Base-by-base conservation (phyloP, 2,888 invertebrate genomes). In the Chironomus riparius region DNA sequence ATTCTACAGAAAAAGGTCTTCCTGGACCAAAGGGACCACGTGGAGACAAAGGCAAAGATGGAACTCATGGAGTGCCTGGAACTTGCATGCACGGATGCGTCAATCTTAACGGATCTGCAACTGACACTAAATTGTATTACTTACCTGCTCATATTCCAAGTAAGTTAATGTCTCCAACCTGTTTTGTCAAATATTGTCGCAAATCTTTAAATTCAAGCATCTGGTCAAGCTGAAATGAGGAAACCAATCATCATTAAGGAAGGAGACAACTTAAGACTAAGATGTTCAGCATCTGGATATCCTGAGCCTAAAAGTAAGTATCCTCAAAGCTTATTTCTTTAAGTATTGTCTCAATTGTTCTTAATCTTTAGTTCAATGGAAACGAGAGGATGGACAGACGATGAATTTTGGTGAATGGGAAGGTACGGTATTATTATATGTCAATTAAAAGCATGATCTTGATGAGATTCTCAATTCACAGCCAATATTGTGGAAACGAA, bases 101-200 rank as follows among this genome's bases (percentile, higher is more conserved):
- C 10, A 85, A 84, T 77, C 82, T 88, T 80, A 70, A 70, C 56
- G 88, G 88, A 78, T 87, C 87, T 68, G 80, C 80, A 74, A 80
- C 83, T 77, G 88, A 87, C 74, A 89, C 92, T 3, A 56, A 56
- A 15, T n/a, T 56, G 78, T 85, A 94, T 56, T 88, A 94, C 48
- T 91, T 95, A 80, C 92, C 94, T n/a, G 95, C 95, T 47, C 91
- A 92, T 48, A 93, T 95, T 81, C 89, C 91, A 77, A 90, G 92
- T 90, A 82, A 84, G 84, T 80, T 48, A 22, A 68, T 18, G 3
- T n/a, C n/a, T n/a, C n/a, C n/a, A n/a, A n/a, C n/a, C n/a, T n/a
- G n/a, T n/a, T n/a, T n/a, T n/a, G n/a, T n/a, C n/a, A n/a, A n/a
- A n/a, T n/a, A n/a, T n/a, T n/a, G n/a, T n/a, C n/a, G n/a, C n/a